Conservation (phyloP, 2,113 vertebrate genomes). For the Clupea harengus region DNA sequence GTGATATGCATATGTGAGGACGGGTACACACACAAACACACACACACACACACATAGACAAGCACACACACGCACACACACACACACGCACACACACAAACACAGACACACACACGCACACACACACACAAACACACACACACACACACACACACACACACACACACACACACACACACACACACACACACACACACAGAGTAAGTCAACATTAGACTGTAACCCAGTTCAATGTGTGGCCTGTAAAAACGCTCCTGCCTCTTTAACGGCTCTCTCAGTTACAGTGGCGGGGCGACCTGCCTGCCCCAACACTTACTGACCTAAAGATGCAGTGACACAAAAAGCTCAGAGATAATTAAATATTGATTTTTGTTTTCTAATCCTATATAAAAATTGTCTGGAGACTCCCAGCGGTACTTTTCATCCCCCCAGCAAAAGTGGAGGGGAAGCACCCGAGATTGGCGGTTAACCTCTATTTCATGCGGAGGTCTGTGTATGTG, state of each 20-base stretch:
- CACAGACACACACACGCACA: slow-evolving; percentile 23
- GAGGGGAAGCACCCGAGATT: slow-evolving; percentile 71
- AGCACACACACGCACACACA: background rate
- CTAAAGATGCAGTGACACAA: slow-evolving; percentile 99
- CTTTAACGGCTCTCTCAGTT: slow-evolving; percentile 86
- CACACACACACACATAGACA: background rate
- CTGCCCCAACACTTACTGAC: slow-evolving; percentile 80
- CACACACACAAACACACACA: slow-evolving; percentile 28
- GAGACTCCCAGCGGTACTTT: slow-evolving; percentile 47
- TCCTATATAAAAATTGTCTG: slow-evolving; percentile 99
- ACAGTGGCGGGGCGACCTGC: slow-evolving; percentile 69
- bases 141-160: background rate
- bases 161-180: background rate
- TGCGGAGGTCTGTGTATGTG: slow-evolving; percentile 61
- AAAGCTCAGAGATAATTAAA: slow-evolving; percentile 99
- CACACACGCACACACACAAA: background rate
- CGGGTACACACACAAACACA: background rate
- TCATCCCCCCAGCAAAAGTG: slow-evolving; percentile 46
- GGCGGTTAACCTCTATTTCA: slow-evolving; percentile 86
- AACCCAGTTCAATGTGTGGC: slow-evolving; percentile 69
- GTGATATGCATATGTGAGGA: background rate
- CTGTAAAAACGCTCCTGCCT: slow-evolving; percentile 67
- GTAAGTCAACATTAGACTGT: slow-evolving; percentile 50
- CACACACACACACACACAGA: background rate
- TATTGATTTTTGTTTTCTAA: slow-evolving; percentile 99